A percentile compares a stretch with the other conserved stretches of the same genome.
phyloP scores from a whole-genome alignment of 2,797 vertebrate genomes.

The Liasis olivaceus region DNA sequence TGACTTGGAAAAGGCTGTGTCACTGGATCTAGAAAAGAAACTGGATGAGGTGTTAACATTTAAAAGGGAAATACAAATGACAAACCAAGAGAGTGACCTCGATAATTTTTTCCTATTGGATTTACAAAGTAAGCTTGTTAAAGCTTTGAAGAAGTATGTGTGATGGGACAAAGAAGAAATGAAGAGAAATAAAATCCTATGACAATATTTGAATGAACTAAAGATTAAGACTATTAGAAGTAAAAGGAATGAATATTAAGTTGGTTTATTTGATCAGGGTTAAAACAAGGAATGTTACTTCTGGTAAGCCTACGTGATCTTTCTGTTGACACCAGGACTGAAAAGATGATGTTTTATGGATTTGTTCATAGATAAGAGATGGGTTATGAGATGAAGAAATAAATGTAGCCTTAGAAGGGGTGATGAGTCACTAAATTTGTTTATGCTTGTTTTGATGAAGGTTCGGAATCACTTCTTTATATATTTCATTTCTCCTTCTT shows the following conservation, averaged over 20 bases:
- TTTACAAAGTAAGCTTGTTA: background rate
- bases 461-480: background rate
- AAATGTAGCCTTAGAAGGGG: background rate
- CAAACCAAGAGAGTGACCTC: background rate
- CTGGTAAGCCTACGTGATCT: background rate
- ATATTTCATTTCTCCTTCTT: background rate
- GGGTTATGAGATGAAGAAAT: background rate
- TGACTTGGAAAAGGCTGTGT: background rate
- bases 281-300: background rate
- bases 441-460: background rate
- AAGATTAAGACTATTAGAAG: background rate
- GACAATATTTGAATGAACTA: background rate
- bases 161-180: background rate
- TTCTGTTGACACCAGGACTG: background rate
- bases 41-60: background rate
- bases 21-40: background rate
- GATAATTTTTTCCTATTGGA: background rate
- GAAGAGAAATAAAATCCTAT: background rate
- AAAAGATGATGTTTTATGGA: background rate
- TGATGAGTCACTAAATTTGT: background rate
- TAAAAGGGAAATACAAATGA: background rate
- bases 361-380: background rate
- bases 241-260: background rate
- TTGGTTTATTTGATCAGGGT: background rate
- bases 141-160: background rate